Percentiles rank a stretch among this genome's conserved stretches.
phyloP scores from a whole-genome alignment of 2,797 vertebrate genomes.

The Sebastes flavidus region DNA sequence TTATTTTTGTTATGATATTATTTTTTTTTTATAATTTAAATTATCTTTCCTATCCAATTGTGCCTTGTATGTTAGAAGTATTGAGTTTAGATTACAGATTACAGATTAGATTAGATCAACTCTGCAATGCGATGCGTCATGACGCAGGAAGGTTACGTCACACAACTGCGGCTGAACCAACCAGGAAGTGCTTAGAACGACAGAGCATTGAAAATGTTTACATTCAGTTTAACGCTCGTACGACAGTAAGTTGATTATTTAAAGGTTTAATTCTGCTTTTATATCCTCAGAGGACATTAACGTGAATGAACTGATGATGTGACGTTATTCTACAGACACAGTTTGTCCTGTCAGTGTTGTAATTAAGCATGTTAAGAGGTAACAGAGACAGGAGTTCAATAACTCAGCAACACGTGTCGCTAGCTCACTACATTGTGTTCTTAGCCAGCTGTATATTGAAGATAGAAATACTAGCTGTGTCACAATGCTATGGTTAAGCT shows the following conservation, averaged over 20 bases:
- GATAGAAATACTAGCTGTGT: not conserved
- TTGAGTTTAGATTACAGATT: too few relatives aligned
- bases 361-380: not conserved
- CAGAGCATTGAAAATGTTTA: slow-evolving; percentile 70
- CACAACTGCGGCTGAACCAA: slow-evolving; percentile 2
- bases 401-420: not conserved
- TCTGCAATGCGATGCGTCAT: slow-evolving; percentile 19
- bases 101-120: too few relatives aligned
- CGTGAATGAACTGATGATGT: rapidly evolving
- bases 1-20: too few relatives aligned
- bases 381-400: not conserved
- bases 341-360: not conserved
- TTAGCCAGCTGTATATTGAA: not conserved
- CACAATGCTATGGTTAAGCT: not conserved
- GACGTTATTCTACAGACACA: not conserved
- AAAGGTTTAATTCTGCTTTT: rapidly evolving
- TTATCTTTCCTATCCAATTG: too few relatives aligned
- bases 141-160: slow-evolving; percentile 23
- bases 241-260: slow-evolving; percentile 88
- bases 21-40: too few relatives aligned
- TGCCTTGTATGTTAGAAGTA: too few relatives aligned
- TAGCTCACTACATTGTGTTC: not conserved
- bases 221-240: slow-evolving; percentile 87
- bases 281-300: rapidly evolving
- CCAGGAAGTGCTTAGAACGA: slow-evolving; percentile 54